Percentiles rank a stretch among this genome's conserved stretches.
Evolutionary conservation across 2,797 vertebrate species (phyloP).

Genomic region (Pseudochirops corinnae): DNA sequence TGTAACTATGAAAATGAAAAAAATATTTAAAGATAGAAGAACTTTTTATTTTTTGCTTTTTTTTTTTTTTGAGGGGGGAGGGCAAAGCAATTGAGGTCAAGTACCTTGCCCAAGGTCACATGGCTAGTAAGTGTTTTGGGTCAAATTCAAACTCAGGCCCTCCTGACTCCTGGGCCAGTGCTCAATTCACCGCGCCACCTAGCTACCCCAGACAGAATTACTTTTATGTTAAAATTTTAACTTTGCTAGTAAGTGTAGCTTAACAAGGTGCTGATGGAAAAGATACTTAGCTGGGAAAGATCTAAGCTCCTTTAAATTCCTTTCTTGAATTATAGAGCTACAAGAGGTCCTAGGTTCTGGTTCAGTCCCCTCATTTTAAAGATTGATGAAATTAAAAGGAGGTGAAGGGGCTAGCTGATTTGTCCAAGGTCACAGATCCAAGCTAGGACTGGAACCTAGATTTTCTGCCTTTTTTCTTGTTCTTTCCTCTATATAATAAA

Average conservation of each 20-base stretch:
- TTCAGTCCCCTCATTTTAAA: not conserved
- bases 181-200: no score
- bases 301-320: not conserved
- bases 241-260: not conserved
- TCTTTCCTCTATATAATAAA: not conserved
- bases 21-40: not conserved
- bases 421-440: not conserved
- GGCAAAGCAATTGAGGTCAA: no score
- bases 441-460: not conserved
- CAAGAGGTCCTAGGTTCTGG: not conserved
- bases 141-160: no score
- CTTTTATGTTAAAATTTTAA: conserved; percentile 31
- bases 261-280: conserved; percentile 18
- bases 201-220: not conserved
- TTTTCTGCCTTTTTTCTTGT: not conserved
- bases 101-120: no score
- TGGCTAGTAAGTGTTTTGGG: no score
- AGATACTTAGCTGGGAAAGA: not conserved
- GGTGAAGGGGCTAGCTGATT: not conserved
- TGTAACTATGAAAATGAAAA: not conserved
- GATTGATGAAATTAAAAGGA: not conserved
- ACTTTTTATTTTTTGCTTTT: no score
- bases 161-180: no score
- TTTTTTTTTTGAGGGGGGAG: no score
- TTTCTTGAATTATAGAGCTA: not conserved